Base-by-base conservation (phyloP, 2,113 vertebrate species). In the Microcebus murinus region DNA sequence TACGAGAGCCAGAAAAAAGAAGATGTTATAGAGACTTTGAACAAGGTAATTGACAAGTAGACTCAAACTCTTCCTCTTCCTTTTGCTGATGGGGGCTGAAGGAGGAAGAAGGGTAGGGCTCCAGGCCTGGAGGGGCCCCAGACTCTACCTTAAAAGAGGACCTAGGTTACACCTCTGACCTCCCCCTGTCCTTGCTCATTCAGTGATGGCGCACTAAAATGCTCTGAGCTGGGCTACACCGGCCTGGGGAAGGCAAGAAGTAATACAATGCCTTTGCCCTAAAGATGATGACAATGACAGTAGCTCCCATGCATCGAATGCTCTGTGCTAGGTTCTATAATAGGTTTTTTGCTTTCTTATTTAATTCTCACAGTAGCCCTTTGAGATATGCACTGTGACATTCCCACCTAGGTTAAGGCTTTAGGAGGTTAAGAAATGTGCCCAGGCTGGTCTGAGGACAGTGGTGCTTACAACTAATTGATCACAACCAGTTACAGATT, bases 1-100 rank as follows among this genome's bases (percentile, higher is more conserved):
- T 98, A 98, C 63, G 90, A 96, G 91, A 97, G 48, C 77, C 96
- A 95, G 52, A 98, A 97, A 94, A 98, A 91, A 39, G 98, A 98
- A 77, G 97, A 98, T 0, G 95, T 98, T 76, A 34, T 98, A 76
- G 97, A 98, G 29, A 98, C 98, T 18, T 55, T 99, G 89, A 97
- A 98, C 90, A 98, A 98, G 98, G 99, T 99, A 97, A 96, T 36
- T 81, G 59, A 10, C 17, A 21, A 18, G 3, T 2, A 23, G 57
- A 25, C 39, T 4, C 8, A 2, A 29, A 29, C 18, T 65, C 70
- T 71, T 45, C 25, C 0, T 59, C 57, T n/a, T 61, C 79, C 57
- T 0, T 61, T 12, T 50, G 80, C 74, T 3, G 39, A 13, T 34
- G 71, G 57, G 15, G 34, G 27, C 14, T 34, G 77, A 74, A 45